Evolutionary conservation across 1,140 invertebrate genomes (phyloP), one percentile per base, ranked within the genome.

Genomic region (Drosophila santomea): DNA sequence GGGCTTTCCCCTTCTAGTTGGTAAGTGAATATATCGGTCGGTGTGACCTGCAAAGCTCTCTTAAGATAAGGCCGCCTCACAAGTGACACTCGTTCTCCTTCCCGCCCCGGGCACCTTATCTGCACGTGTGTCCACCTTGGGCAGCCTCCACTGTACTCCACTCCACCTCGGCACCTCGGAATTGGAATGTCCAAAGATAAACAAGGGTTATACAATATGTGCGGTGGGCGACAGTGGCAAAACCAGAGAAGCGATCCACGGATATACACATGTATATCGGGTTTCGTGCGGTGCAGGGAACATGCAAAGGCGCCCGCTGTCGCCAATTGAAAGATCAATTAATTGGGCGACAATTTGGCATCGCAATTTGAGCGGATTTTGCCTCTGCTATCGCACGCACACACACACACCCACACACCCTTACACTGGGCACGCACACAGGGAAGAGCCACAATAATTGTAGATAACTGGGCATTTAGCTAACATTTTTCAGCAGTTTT

Each of bases 381-480:
- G 39, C 59, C 32, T 63, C 43, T 54, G 63, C 74, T 74, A 43
- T 55, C 78, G 61, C 63, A 45, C 69, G 56, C 68, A 61, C 66
- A 61, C 58, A 73, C 58, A 51, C 47, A 60, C n/a, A 59, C 36
- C 61, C 10, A 38, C 20, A 15, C 20, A 59, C 36, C 61, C 10
- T 38, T 15, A 15, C 20, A 50, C 54, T 56, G 28, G 36, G 45
- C 43, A 84, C 54, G 68, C 59, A 63, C 54, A 72, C 69, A 69
- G 51, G 55, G 39, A 51, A 55, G 63, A 60, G 61, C 44, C 78
- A 89, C 79, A 79, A 83, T 88, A 83, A 86, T 80, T 80, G 73
- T 84, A 89, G 84, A 89, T 89, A 84, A 89, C 77, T 90, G 72
- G 69, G 77, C 51, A 73, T 89, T 80, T 90, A 67, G 80, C 84